A percentile compares a stretch with the other conserved stretches of the same genome.
Evolutionary conservation across 2,797 vertebrate genomes (phyloP).

Genomic region (Emys orbicularis): DNA sequence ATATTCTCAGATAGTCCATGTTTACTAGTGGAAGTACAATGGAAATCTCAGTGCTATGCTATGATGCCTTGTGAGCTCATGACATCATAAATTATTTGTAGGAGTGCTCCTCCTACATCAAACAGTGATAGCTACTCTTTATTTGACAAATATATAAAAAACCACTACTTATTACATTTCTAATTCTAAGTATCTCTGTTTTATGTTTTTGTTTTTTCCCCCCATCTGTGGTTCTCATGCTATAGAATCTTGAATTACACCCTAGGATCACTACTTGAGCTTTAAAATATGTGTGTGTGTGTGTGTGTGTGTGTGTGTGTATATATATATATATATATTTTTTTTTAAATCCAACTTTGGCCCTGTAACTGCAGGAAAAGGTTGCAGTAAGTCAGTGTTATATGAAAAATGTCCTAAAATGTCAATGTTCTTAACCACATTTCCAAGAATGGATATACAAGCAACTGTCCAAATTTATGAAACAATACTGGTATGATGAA

Average conservation of each 20-base stretch:
- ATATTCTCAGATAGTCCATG: slow-evolving; percentile 17
- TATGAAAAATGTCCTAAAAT: not conserved
- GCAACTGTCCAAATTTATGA: not conserved
- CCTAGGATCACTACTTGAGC: not conserved
- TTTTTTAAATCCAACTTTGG: not conserved
- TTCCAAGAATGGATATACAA: not conserved
- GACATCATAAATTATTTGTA: not conserved
- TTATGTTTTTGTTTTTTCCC: not conserved
- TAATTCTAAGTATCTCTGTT: not conserved
- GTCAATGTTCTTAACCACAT: accelerated
- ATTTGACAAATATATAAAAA: slow-evolving; percentile 11
- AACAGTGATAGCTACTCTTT: not conserved
- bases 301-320: too few species aligned
- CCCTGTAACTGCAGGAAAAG: not conserved
- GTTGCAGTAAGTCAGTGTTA: not conserved
- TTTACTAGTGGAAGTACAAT: not conserved
- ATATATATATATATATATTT: too few species aligned
- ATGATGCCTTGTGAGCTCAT: not conserved
- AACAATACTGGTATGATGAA: not conserved
- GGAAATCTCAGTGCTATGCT: not conserved
- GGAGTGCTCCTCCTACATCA: not conserved
- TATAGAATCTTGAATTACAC: not conserved
- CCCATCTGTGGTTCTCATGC: not conserved
- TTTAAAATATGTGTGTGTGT: not conserved
- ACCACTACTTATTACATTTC: not conserved